A percentile compares a stretch with the other conserved stretches of the same genome.
phyloP scores from a whole-genome alignment of 2,797 vertebrate genomes.

The Sebastes taczanowskii region DNA sequence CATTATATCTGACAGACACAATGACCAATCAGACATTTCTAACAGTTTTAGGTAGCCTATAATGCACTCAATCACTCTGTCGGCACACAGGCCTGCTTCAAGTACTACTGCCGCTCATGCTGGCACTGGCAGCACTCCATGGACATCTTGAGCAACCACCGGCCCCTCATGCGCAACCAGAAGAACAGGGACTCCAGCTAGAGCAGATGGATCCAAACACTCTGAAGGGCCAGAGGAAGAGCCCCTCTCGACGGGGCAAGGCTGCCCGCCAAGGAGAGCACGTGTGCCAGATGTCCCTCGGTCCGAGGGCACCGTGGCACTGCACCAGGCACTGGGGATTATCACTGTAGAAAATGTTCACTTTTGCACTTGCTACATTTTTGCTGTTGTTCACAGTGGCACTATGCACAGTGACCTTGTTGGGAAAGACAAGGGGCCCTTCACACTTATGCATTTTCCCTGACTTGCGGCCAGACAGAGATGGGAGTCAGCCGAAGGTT shows the following conservation, averaged over 20 bases:
- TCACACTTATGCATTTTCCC: conserved; percentile 88
- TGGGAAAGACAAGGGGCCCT: conserved; percentile 71
- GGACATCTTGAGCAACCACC: conserved; percentile 96
- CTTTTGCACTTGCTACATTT: conserved; percentile 98
- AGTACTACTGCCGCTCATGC: conserved; percentile 98
- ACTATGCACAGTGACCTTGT: conserved; percentile 96
- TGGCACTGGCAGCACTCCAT: conserved; percentile 99
- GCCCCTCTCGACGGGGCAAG: conserved; percentile 39
- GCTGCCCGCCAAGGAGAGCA: conserved; percentile 80
- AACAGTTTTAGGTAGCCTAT: neutral
- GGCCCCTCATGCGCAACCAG: conserved; percentile 98
- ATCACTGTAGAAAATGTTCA: conserved; percentile 93
- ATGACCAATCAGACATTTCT: too few relatives aligned
- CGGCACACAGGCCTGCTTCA: conserved; percentile 91
- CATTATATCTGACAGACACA: neutral
- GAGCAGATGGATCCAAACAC: conserved; percentile 53
- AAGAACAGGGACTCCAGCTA: conserved; percentile 96
- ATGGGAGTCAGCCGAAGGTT: conserved; percentile 85
- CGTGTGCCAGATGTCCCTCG: conserved; percentile 77
- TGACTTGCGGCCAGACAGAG: conserved; percentile 87
- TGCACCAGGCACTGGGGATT: conserved; percentile 82
- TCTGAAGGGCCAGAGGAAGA: conserved; percentile 63
- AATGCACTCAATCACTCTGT: neutral
- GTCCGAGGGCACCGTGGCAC: conserved; percentile 70
- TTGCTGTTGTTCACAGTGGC: conserved; percentile 91